These are phyloP conservation scores for Enteromius afrohamiltoni DNA, from an alignment of 2,797 vertebrate genomes.

Conservation along the genomic window DNA sequence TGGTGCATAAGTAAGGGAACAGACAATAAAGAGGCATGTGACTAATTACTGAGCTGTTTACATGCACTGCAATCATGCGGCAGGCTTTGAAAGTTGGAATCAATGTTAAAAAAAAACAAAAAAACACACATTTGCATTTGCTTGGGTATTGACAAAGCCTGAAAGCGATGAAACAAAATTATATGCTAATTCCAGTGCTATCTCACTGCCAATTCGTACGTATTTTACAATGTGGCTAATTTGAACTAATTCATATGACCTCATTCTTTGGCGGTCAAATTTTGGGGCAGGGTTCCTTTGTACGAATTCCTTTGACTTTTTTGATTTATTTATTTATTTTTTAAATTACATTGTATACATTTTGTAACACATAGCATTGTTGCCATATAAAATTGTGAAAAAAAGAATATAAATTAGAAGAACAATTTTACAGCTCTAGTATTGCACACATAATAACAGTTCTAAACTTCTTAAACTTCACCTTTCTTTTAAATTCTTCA, in stretches of 20 bases:
- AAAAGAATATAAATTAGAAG: neutral
- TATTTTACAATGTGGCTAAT: neutral
- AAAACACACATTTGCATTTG: conserved; percentile 55
- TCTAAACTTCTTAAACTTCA: neutral
- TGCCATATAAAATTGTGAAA: neutral
- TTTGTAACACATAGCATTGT: neutral
- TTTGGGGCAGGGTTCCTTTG: neutral
- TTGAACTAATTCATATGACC: neutral
- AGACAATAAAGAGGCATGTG: conserved; percentile 61
- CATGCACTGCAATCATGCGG: conserved; percentile 66
- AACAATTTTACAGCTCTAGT: neutral
- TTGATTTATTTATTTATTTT: neutral
- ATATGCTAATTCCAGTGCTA: neutral
- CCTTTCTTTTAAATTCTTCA: neutral
- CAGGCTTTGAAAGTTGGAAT: conserved; percentile 68
- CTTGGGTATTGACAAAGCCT: conserved; percentile 58
- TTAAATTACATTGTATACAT: neutral
- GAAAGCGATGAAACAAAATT: conserved; percentile 55
- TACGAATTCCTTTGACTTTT: neutral
- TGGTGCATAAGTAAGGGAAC: conserved; percentile 46
- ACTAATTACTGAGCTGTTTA: conserved; percentile 66
- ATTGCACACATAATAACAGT: conserved; percentile 3
- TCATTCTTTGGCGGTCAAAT: neutral
- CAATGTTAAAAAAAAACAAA: conserved; percentile 51
- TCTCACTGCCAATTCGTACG: neutral